Evolutionary conservation across 2,797 vertebrate species (phyloP).

Genomic region (Malurus leucopterus): DNA sequence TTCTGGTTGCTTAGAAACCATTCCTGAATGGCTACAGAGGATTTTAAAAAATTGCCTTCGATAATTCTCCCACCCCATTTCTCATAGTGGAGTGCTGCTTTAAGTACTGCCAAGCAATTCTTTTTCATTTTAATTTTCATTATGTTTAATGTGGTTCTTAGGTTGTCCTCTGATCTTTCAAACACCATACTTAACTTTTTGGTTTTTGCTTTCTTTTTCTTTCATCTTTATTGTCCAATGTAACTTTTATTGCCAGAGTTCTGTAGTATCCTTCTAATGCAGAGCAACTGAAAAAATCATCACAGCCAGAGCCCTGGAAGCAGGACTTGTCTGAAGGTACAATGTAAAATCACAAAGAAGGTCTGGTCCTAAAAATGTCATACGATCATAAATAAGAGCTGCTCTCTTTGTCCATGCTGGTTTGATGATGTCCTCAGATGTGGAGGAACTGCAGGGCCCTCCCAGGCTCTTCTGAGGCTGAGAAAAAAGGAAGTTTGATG

Average conservation of each 20-base stretch:
- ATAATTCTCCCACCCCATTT: not conserved
- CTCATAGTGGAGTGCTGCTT: not conserved
- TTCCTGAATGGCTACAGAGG: constrained; percentile 8
- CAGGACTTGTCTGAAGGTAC: not conserved
- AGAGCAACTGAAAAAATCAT: not conserved
- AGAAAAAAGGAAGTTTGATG: not conserved
- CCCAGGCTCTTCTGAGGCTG: not conserved
- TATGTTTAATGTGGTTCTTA: not conserved
- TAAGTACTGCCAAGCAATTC: not conserved
- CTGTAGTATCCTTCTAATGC: not conserved
- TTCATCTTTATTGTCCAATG: not conserved
- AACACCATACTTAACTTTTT: not conserved
- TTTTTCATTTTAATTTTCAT: not conserved
- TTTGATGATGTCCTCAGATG: not conserved
- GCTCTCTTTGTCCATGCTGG: not conserved
- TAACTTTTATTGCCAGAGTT: not conserved
- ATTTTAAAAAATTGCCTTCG: not conserved
- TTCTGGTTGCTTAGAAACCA: constrained; percentile 54
- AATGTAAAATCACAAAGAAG: not conserved
- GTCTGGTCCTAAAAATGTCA: not conserved
- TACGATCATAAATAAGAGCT: not conserved
- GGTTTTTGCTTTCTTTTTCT: not conserved
- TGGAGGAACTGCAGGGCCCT: not conserved
- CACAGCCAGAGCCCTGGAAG: not conserved
- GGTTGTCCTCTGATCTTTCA: not conserved